Conservation (phyloP, 2,797 vertebrate species). For the Ataeniobius toweri region DNA sequence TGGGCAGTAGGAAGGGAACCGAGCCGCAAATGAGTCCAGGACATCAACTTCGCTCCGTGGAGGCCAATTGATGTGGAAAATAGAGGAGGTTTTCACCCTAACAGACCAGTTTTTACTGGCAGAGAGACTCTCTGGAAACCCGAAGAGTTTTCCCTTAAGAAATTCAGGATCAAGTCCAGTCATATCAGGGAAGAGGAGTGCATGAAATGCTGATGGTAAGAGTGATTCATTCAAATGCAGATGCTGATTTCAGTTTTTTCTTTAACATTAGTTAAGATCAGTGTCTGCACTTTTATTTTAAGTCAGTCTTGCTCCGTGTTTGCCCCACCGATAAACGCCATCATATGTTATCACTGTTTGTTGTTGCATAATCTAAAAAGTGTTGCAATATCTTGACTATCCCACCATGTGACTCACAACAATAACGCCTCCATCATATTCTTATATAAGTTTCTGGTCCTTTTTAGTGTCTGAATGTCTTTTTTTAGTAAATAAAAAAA, state of each 20-base stretch:
- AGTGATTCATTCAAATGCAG: neutral
- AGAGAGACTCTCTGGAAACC: neutral
- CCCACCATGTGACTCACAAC: slow-evolving; percentile 67
- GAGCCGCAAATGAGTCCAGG: neutral
- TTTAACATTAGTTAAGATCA: neutral
- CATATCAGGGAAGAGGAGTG: slow-evolving; percentile 9
- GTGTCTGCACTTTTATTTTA: neutral
- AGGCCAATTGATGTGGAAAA: neutral
- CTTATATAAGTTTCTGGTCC: slow-evolving; percentile 69
- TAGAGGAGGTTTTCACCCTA: neutral
- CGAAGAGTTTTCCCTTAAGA: slow-evolving; percentile 13
- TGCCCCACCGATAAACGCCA: slow-evolving; percentile 7
- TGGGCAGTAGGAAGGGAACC: neutral
- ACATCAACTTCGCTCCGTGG: neutral
- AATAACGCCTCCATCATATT: slow-evolving; percentile 70
- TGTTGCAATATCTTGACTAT: slow-evolving; percentile 62
- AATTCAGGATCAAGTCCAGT: slow-evolving; percentile 10
- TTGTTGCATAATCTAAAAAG: slow-evolving; percentile 71
- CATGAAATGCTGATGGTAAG: slow-evolving; percentile 57
- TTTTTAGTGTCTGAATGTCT: slow-evolving; percentile 36
- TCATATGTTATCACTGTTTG: slow-evolving; percentile 43
- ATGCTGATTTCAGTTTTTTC: neutral
- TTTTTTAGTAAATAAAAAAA: neutral
- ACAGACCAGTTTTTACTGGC: neutral
- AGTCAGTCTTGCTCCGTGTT: neutral